These are phyloP conservation scores for Zaprionus africanus DNA, from an alignment of 1,140 invertebrate species.

Conservation along the genomic window DNA sequence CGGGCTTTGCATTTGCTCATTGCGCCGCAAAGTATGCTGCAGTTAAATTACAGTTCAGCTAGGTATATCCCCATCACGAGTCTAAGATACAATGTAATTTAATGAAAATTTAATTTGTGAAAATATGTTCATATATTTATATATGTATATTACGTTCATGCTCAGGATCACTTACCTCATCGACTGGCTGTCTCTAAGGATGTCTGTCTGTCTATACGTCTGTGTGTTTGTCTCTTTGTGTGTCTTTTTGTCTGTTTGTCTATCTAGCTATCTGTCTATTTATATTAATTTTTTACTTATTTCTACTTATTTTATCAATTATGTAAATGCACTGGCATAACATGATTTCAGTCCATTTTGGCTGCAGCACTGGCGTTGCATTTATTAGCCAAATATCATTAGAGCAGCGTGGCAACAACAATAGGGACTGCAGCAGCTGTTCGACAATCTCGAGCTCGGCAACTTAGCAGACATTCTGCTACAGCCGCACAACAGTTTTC, in stretches of 20 bases:
- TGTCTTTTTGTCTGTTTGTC: no score
- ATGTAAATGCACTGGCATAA: conserved; percentile 23
- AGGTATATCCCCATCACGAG: no score
- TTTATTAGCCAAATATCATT: conserved; percentile 44
- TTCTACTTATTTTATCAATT: conserved; percentile 15
- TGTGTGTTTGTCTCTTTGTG: no score
- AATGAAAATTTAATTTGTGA: no score
- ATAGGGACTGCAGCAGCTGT: conserved; percentile 8
- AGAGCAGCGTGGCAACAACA: conserved; percentile 21
- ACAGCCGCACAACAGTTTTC: conserved; percentile 71
- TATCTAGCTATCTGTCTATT: no score
- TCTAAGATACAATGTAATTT: no score
- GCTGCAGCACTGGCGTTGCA: conserved; percentile 18
- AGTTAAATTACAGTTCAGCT: not conserved
- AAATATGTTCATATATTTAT: no score
- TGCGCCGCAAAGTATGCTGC: not conserved
- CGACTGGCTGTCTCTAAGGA: no score
- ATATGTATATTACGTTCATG: no score
- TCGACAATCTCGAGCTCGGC: conserved; percentile 31
- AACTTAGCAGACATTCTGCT: conserved; percentile 46
- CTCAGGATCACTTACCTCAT: no score
- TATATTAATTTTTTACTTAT: no score
- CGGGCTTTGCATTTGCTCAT: not conserved
- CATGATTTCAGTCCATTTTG: conserved; percentile 8
- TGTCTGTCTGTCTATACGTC: no score